Evolutionary conservation across 2,888 invertebrate species (phyloP), one percentile per base, ranked within the genome.

Genomic region (Callyntrura guangdongensis): DNA sequence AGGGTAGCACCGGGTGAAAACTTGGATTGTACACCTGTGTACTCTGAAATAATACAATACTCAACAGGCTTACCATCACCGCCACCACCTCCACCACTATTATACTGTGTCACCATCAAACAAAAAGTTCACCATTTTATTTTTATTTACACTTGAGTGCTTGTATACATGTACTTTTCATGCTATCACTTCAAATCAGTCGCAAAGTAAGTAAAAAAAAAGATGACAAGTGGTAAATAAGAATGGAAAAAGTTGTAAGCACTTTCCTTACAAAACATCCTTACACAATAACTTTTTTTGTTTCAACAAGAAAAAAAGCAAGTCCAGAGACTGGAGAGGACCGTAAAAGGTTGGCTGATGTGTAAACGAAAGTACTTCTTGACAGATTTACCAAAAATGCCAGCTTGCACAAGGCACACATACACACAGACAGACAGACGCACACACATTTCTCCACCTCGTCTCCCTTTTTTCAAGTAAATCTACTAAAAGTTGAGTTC

Each of bases 331-430:
- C 72, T 12, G 1, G 14, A 74, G 45, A 72, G 59, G 22, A 47
- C 82, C 64, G 45, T 45, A 82, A 61, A 82, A 82, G 56, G 72
- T 85, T 85, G 74, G 45, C 45, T 77, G 74, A 77, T 86, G 86
- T 77, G 74, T 77, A 77, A 74, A 77, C 6, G 77, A 77, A 86
- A 86, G 74, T 64, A 77, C 47, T 86, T 77, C 74, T 49, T 77
- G 77, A 86, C 77, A 64, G 86, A 86, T 86, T 86, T 86, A 74
- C 85, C 72, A 74, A 85, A 74, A 49, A 22, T 47, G 49, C 47
- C 11, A 74, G 74, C 74, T 74, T 74, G 74, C 49, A 47, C 74
- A 61, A 61, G 17, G 17, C 22, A 61, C 59, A 22, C 20, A 6
- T 20, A 61, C 9, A 56, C 61, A 22, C n/a, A n/a, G n/a, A n/a